A percentile compares a stretch with the other conserved stretches of the same genome.
phyloP scores from a whole-genome alignment of 2,113 vertebrate genomes.

The Anhinga rufa region DNA sequence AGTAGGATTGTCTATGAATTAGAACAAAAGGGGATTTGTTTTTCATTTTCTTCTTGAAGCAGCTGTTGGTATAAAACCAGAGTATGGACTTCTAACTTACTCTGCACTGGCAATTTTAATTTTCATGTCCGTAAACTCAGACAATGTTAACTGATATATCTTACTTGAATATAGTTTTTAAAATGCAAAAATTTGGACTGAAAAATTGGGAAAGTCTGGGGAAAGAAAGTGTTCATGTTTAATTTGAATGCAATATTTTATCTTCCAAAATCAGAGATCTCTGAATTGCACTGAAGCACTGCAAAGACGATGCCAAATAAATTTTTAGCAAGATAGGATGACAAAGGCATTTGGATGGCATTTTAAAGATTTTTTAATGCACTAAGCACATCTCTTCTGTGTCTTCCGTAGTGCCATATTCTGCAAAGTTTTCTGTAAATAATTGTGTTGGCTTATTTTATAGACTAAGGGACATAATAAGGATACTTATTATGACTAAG shows the following conservation, averaged over 20 bases:
- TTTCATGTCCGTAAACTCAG: neutral
- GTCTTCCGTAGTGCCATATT: neutral
- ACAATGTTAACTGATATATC: neutral
- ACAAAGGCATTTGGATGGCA: neutral
- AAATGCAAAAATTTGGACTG: neutral
- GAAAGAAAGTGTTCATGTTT: neutral
- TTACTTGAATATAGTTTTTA: neutral
- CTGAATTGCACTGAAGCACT: neutral
- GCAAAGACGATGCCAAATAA: neutral
- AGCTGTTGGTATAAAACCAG: neutral
- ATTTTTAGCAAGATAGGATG: neutral
- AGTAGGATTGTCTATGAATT: neutral
- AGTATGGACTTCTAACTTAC: neutral
- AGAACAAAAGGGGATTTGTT: neutral
- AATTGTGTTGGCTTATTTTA: neutral
- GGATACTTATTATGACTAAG: neutral
- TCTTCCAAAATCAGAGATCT: neutral
- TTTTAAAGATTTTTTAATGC: neutral
- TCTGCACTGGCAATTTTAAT: neutral
- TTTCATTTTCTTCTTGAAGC: neutral
- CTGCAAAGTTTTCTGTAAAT: neutral
- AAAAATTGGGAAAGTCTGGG: neutral
- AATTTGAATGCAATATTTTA: neutral
- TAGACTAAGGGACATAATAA: neutral
- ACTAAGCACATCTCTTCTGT: neutral